Evolutionary conservation across 2,113 vertebrate genomes (phyloP), one percentile per base, ranked within the genome.

Genomic region (Phrynosoma platyrhinos): DNA sequence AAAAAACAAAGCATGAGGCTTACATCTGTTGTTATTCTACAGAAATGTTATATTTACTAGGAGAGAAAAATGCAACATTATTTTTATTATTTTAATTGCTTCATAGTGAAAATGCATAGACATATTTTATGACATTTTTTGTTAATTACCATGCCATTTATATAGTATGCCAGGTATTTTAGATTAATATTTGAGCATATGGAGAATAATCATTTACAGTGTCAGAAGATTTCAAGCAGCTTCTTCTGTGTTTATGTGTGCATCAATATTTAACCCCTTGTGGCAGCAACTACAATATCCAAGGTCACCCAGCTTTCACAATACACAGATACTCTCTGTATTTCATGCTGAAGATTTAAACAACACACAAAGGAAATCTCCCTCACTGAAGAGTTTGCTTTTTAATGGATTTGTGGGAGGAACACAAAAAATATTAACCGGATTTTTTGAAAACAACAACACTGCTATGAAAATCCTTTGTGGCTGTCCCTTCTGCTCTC

Each of bases 151-250:
- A 89, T 32, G 32, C 66, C 83, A 90, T 25, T 91, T 93, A 30
- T 66, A 86, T 79, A 88, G 90, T 87, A 80, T 71, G 91, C 90
- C 92, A 90, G 52, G 0, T 89, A 91, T 85, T 36, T 85, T 86
- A 55, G 88, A 84, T 92, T 93, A 93, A 95, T 52, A 92, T 87
- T 90, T 93, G 93, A 88, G 79, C 92, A 94, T 93, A 90, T 94
- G 88, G 87, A 69, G 81, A 95, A 92, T n/a, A 90, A 92, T 75
- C 86, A 92, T 88, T 94, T 95, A 78, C 91, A 91, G 86, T 90
- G 74, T 66, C 88, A 87, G 85, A 88, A 68, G 40, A 93, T 91
- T 93, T 94, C 92, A 81, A 91, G 90, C 66, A 85, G 58, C 58
- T 87, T 66, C 84, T 30, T 80, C 36, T 36, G 36, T 36, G 36